Conservation (phyloP, 1,140 invertebrate genomes). For the Leucophenga varia region DNA sequence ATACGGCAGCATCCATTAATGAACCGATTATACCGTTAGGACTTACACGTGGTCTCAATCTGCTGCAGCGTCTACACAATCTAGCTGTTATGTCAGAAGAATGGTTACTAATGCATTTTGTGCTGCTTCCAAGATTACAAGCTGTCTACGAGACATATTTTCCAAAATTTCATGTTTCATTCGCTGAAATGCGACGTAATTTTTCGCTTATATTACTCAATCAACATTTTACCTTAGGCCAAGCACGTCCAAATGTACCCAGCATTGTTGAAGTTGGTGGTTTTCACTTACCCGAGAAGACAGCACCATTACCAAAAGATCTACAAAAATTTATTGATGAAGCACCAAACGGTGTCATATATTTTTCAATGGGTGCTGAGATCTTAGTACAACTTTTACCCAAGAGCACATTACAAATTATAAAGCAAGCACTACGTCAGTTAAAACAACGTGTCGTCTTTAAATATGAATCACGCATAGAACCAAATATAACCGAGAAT, state of each 20-base stretch:
- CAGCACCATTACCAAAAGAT: constrained; percentile 49
- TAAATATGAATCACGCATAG: constrained; percentile 66
- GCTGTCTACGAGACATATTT: constrained; percentile 30
- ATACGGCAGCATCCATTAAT: constrained; percentile 1
- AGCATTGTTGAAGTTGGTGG: constrained; percentile 35
- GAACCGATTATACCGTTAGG: constrained; percentile 16
- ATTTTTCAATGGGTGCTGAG: constrained; percentile 65
- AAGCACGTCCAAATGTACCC: constrained; percentile 32
- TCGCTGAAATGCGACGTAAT: constrained; percentile 20
- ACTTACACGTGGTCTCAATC: neutral
- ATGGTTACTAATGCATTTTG: constrained; percentile 22
- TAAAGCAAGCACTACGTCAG: constrained; percentile 60
- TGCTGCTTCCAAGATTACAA: constrained; percentile 9
- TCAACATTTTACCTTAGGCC: constrained; percentile 38
- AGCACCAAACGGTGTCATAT: constrained; percentile 61
- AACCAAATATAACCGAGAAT: constrained; percentile 60
- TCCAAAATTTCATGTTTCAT: constrained; percentile 20
- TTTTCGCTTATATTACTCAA: constrained; percentile 39
- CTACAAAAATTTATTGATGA: constrained; percentile 59
- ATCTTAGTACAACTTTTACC: constrained; percentile 59
- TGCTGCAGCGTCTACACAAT: constrained; percentile 24
- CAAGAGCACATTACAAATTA: constrained; percentile 56
- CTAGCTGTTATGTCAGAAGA: constrained; percentile 28
- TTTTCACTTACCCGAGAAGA: constrained; percentile 57
- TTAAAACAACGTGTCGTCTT: constrained; percentile 66